Conservation (phyloP, 2,797 vertebrate species). For the Amblyopsis hoosieri region DNA sequence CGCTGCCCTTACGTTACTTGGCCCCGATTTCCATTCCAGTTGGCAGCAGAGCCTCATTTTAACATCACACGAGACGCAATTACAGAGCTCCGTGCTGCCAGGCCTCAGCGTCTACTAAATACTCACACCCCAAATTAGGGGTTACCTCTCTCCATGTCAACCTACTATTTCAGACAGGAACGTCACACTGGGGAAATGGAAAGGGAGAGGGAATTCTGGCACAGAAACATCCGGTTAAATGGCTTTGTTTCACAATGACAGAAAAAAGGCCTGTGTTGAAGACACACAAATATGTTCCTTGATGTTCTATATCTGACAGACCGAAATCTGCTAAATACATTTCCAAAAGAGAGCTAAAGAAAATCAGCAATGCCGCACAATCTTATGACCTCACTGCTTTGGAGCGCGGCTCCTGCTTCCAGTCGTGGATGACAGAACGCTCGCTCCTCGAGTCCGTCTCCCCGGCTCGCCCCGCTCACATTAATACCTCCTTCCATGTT, state of each 20-base stretch:
- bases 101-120: conserved; percentile 73
- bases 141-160: conserved; percentile 66
- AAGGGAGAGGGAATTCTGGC: conserved; percentile 35
- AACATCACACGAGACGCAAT: conserved; percentile 70
- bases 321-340: conserved; percentile 59
- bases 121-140: conserved; percentile 76
- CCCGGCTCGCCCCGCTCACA: conserved; percentile 14
- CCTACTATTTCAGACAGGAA: conserved; percentile 65
- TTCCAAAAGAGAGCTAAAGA: conserved; percentile 59
- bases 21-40: conserved; percentile 59
- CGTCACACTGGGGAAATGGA: conserved; percentile 50
- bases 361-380: conserved; percentile 61
- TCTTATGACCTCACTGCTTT: conserved; percentile 72
- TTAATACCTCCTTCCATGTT: conserved; percentile 31
- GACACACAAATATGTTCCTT: conserved; percentile 56
- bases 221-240: conserved; percentile 54
- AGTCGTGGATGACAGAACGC: conserved; percentile 62
- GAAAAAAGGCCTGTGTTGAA: conserved; percentile 1
- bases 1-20: conserved; percentile 40
- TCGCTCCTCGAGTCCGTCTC: conserved; percentile 57
- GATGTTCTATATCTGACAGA: conserved; percentile 55
- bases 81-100: conserved; percentile 61
- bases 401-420: conserved; percentile 61
- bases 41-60: conserved; percentile 55
- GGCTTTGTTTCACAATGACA: conserved; percentile 45